Percentiles rank a stretch among this genome's conserved stretches.
Evolutionary conservation across 2,113 vertebrate genomes (phyloP).

Genomic region (Junco hyemalis): DNA sequence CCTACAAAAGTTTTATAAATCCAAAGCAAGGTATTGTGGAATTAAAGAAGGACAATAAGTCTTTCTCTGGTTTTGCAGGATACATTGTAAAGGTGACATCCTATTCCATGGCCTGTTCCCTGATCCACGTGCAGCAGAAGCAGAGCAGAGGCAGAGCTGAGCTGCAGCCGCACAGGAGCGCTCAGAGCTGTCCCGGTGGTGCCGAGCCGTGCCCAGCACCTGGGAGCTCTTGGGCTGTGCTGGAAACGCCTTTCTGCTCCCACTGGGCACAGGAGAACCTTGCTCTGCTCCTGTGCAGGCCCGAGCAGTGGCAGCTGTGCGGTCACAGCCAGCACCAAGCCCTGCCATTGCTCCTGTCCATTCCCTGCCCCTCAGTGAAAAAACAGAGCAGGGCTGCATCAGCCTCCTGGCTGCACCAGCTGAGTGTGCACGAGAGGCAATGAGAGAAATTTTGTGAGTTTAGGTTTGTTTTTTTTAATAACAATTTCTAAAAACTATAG

Average conservation of each 20-base stretch:
- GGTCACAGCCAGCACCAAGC: background rate
- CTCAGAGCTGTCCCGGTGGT: rapidly evolving
- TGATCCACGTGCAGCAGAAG: background rate
- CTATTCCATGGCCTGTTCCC: background rate
- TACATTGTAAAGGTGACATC: background rate
- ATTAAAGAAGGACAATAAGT: background rate
- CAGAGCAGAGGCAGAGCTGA: rapidly evolving
- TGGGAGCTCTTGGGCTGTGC: background rate
- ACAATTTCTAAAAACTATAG: background rate
- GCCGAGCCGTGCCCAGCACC: background rate
- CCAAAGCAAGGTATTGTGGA: background rate
- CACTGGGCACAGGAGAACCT: background rate
- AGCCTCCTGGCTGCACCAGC: background rate
- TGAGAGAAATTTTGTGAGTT: background rate
- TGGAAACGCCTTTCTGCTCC: background rate
- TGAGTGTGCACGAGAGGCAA: background rate
- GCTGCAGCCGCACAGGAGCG: background rate
- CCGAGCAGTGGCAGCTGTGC: background rate
- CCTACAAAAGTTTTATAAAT: background rate
- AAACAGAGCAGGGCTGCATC: background rate
- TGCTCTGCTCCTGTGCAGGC: background rate
- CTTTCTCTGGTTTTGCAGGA: background rate
- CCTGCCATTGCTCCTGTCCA: background rate
- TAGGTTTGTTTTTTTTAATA: background rate
- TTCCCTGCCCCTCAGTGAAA: background rate